A percentile compares a stretch with the other conserved stretches of the same genome.
Evolutionary conservation across 1,140 invertebrate species (phyloP).

Genomic region (Ceratina japonica): DNA sequence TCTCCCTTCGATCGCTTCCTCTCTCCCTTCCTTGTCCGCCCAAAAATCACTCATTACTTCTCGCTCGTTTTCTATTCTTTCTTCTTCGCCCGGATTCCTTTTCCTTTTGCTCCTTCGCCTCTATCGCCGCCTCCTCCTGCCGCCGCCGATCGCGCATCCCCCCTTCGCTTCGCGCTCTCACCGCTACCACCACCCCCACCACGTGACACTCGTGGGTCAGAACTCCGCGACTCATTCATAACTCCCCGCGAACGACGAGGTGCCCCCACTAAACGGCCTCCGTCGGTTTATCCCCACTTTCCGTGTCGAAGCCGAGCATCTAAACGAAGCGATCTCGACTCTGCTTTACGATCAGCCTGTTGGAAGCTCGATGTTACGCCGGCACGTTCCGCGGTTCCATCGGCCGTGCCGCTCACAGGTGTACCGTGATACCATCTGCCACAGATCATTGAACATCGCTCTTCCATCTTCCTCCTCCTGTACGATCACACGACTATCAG

Average conservation of each 20-base stretch:
- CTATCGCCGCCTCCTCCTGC: conserved; percentile 3
- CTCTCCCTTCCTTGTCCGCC: conserved; percentile 22
- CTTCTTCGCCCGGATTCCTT: conserved; percentile 15
- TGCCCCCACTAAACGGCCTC: conserved; percentile 54
- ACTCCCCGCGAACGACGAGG: conserved; percentile 67
- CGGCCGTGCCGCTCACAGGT: conserved; percentile 20
- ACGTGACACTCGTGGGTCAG: conserved; percentile 43
- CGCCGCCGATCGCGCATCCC: conserved; percentile 20
- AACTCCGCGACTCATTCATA: conserved; percentile 76
- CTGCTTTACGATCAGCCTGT: conserved; percentile 40
- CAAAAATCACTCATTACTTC: conserved; percentile 20
- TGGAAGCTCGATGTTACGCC: conserved; percentile 27
- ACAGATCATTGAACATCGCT: conserved; percentile 11
- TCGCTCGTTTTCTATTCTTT: conserved; percentile 29
- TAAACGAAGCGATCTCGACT: conserved; percentile 45
- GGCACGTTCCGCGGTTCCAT: conserved; percentile 22
- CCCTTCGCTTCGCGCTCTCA: conserved; percentile 24
- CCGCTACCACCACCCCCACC: conserved; percentile 36
- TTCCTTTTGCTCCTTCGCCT: conserved; percentile 55
- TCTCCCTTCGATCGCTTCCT: conserved; percentile 48
- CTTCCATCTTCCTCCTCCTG: not conserved
- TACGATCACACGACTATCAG: not conserved
- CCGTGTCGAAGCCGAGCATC: conserved; percentile 47
- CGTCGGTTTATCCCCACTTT: conserved; percentile 48
- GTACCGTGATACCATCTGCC: conserved; percentile 31